Evolutionary conservation across 2,113 vertebrate genomes (phyloP), one percentile per base, ranked within the genome.

Genomic region (Salminus brasiliensis): DNA sequence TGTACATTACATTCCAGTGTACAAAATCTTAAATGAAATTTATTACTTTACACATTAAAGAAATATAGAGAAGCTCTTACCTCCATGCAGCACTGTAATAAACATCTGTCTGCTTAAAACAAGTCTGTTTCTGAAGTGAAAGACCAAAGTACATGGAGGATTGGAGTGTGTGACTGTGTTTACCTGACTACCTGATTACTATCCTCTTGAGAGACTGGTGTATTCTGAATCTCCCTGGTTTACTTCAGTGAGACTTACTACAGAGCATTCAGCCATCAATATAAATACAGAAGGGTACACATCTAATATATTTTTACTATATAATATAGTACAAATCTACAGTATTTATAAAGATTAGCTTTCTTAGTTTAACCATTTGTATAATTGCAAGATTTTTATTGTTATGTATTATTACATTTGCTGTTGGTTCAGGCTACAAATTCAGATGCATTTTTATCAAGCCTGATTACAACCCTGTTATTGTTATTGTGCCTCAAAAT

Each of bases 11-110:
- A 2, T 1, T 47, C n/a, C n/a, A n/a, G n/a, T n/a, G n/a, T n/a
- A n/a, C n/a, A n/a, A n/a, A 39, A 9, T 9, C 15, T 47, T 47
- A 18, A 47, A 47, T 47, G 3, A 18, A 16, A 49, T 36, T 3
- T 4, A 4, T 3, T 36, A 36, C 34, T 29, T 57, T 25, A 29
- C 23, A 23, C 29, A 32, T 32, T 32, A 32, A n/a, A 32, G 18
- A 29, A 15, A 59, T 59, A 59, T 25, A 62, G 7, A 36, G 29
- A 2, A 59, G 15, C 21, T 47, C 76, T 71, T 62, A 78, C 66
- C 76, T 23, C 76, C 66, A 29, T 78, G 53, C 36, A 78, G 66
- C 53, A 78, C 52, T 45, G 66, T 78, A 62, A 70, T 78, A 71
- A 78, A 70, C 76, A 78, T 78, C 18, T 36, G 66, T 3, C 66